phyloP scores from a whole-genome alignment of 2,888 invertebrate genomes.

The Metallyticus violacea region DNA sequence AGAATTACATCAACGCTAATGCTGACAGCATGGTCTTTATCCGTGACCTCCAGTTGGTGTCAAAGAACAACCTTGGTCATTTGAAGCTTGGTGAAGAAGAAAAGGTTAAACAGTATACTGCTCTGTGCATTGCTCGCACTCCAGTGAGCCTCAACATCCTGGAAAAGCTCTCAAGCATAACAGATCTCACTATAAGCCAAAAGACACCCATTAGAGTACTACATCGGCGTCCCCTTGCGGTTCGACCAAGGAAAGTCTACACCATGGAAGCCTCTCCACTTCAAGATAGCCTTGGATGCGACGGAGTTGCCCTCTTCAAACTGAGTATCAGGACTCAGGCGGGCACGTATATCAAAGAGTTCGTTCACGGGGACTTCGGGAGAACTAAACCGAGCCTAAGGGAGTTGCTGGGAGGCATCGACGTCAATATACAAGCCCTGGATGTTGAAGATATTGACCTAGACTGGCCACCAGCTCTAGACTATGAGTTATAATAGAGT shows the following conservation, averaged over 20 bases:
- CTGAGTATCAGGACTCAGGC: slow-evolving; percentile 78
- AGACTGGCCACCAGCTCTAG: slow-evolving; percentile 31
- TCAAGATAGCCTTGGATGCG: slow-evolving; percentile 32
- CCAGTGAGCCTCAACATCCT: slow-evolving; percentile 45
- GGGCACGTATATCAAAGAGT: slow-evolving; percentile 96
- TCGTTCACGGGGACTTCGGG: slow-evolving; percentile 94
- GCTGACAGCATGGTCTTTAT: slow-evolving; percentile 54
- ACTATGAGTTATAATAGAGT: slow-evolving; percentile 14
- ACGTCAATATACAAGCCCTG: slow-evolving; percentile 85
- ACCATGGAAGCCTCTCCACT: slow-evolving; percentile 54
- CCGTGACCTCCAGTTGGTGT: slow-evolving; percentile 62
- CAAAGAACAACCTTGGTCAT: slow-evolving; percentile 60
- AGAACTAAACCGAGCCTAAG: slow-evolving; percentile 77
- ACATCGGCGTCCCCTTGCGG: slow-evolving; percentile 75
- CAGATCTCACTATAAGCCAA: slow-evolving; percentile 62
- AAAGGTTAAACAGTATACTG: slow-evolving; percentile 85
- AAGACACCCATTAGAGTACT: slow-evolving; percentile 88
- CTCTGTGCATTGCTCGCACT: slow-evolving; percentile 63
- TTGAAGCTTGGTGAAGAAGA: slow-evolving; percentile 85
- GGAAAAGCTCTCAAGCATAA: slow-evolving; percentile 51
- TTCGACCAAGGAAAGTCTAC: slow-evolving; percentile 64
- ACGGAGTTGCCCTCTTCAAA: slow-evolving; percentile 51
- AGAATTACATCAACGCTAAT: slow-evolving; percentile 57
- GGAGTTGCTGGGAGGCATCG: slow-evolving; percentile 59
- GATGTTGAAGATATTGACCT: slow-evolving; percentile 64